Base-by-base conservation (phyloP, 2,888 invertebrate species). In the Copidosoma aretas region DNA sequence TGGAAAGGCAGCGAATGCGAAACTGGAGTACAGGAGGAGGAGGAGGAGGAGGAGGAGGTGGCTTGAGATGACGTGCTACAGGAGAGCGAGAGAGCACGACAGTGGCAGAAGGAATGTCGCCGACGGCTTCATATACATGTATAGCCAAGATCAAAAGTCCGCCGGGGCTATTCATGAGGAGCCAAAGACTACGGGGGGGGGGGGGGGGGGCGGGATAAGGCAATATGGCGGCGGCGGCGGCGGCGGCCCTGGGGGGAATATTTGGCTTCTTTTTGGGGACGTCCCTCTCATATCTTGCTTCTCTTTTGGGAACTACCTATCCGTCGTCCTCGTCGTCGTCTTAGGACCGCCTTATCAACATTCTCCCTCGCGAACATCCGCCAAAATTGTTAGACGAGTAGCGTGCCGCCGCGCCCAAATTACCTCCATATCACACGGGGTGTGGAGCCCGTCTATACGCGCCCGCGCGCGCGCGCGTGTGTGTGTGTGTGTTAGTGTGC, bases 261-360 rank as follows among this genome's bases (percentile, higher is more conserved):
- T n/a, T n/a, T n/a, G n/a, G n/a, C n/a, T n/a, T n/a, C n/a, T n/a
- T n/a, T n/a, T n/a, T n/a, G n/a, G n/a, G n/a, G 49, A 8, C 21
- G 4, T 10, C 25, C 32, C 51, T 19, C 14, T 32, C 17, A n/a
- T 39, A 10, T 14, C 41, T 39, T 24, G 19, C 25, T 24, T 14
- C 57, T 10, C 21, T 41, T 25, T 15, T 1, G 43, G 17, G 56
- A 56, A 71, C 73, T 70, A 74, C 62, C 59, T 67, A 75, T 75
- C 71, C 74, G 75, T 75, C 3, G 32, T 32, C 32, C 4, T 32
- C 32, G 32, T 32, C 32, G 32, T 32, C 75, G 73, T 67, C 71
- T 66, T 69, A 71, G 72, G 75, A 75, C 75, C 77, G 78, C 75
- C 77, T 77, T 78, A 77, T 80, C 77, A 77, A 76, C 77, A 79